Evolutionary conservation across 2,888 invertebrate species (phyloP).

Genomic region (Mythimna loreyi): DNA sequence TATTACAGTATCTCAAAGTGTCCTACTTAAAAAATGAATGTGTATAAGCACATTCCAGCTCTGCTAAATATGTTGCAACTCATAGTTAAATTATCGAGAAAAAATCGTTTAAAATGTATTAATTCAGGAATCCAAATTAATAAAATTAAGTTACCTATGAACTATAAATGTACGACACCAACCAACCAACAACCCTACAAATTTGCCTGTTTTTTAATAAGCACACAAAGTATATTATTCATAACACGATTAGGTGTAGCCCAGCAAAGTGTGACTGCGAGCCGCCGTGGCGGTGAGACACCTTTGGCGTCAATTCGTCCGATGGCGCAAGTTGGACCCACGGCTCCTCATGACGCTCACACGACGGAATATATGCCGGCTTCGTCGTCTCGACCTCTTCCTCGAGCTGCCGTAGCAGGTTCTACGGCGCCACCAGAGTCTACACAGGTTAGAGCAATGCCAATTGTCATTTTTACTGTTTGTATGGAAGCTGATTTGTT

Average conservation of each 20-base stretch:
- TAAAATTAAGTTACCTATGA: background rate
- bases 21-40: too few species aligned
- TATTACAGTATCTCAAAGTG: background rate
- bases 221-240: conserved; percentile 8
- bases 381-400: conserved; percentile 93
- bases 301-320: conserved; percentile 97
- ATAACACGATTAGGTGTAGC: conserved; percentile 77
- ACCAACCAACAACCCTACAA: background rate
- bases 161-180: background rate
- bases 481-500: too few species aligned
- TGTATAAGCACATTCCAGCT: too few species aligned
- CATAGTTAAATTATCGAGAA: too few species aligned
- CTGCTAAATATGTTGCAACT: too few species aligned
- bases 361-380: conserved; percentile 96
- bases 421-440: conserved; percentile 91
- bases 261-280: conserved; percentile 88
- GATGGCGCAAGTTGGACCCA: conserved; percentile 96
- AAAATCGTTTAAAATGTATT: too few species aligned
- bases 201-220: background rate
- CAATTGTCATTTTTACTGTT: too few species aligned
- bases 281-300: conserved; percentile 94
- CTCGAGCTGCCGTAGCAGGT: conserved; percentile 92
- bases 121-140: too few species aligned
- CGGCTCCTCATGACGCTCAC: conserved; percentile 92
- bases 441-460: conserved; percentile 69